Conservation (phyloP, 2,888 invertebrate species). For the Torymus tubicola region DNA sequence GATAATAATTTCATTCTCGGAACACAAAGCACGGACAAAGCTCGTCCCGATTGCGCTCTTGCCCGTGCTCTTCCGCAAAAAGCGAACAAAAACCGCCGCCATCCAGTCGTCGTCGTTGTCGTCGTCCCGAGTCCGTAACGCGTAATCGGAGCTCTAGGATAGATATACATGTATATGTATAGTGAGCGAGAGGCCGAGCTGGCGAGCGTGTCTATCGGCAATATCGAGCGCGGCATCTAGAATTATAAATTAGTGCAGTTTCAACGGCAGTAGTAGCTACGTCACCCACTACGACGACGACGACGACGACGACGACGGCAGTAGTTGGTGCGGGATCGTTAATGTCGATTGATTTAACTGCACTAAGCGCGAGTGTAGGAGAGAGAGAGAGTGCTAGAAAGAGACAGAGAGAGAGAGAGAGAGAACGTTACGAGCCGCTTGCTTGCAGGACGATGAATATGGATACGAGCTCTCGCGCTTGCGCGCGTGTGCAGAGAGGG, state of each 20-base stretch:
- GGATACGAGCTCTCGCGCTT: slow-evolving; percentile 27
- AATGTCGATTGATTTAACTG: slow-evolving; percentile 51
- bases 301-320: not conserved
- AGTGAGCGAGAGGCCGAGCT: no score
- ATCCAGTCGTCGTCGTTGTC: no score
- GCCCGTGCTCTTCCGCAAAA: no score
- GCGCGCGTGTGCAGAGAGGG: not conserved
- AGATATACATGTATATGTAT: no score
- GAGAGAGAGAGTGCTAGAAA: not conserved
- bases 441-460: slow-evolving; percentile 53
- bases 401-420: not conserved
- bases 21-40: not conserved
- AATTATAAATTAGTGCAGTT: slow-evolving; percentile 47
- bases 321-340: slow-evolving; percentile 28
- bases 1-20: not conserved
- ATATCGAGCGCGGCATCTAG: slow-evolving; percentile 28
- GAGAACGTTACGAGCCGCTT: slow-evolving; percentile 16
- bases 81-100: no score
- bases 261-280: not conserved
- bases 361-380: slow-evolving; percentile 3
- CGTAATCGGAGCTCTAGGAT: no score
- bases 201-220: slow-evolving; percentile 16
- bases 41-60: not conserved
- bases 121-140: no score
- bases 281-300: not conserved